Evolutionary conservation across 2,797 vertebrate genomes (phyloP), one percentile per base, ranked within the genome.

Genomic region (Sebastes dallii): DNA sequence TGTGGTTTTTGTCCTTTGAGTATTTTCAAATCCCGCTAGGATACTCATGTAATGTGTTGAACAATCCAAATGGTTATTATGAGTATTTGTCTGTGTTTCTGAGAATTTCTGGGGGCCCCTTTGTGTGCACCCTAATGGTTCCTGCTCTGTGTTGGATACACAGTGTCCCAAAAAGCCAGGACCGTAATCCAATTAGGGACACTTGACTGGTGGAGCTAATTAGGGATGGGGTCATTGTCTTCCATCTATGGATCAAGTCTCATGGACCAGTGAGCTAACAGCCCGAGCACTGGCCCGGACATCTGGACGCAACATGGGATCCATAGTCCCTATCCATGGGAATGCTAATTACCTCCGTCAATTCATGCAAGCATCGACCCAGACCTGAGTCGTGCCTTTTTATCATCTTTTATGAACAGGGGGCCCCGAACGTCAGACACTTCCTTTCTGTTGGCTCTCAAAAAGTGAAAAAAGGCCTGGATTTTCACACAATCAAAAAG

Each of bases 171-270:
- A 89, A 92, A 92, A 82, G 71, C 69, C 46, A 66, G 39, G 71
- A 42, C 68, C 80, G 2, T 93, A 94, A 95, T 95, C 93, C 91
- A 94, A 94, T 95, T 92, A 92, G 90, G 83, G 89, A 95, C 91
- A 93, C 91, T 95, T 94, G 92, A 95, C 88, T 93, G 91, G 92
- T 88, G 75, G 82, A 89, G 92, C 90, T 94, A 96, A 95, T 95
- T 92, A 92, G 64, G 59, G 61, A 77, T 22, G 68, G 71, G 83
- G 80, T 90, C 84, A 91, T 91, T 93, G 93, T 93, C 84, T 85
- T 85, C 80, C 79, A 80, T 87, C 87, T 82, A 75, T 88, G 86
- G 89, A 90, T 90, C 75, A 88, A 76, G 86, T 87, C 88, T 92
- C 89, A 92, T 86, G 87, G 86, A 87, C 90, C 87, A 86, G 86